A percentile compares a stretch with the other conserved stretches of the same genome.
These are phyloP conservation scores for Loriculus beryllinus DNA, from an alignment of 2,797 vertebrate genomes.

Conservation along the genomic window DNA sequence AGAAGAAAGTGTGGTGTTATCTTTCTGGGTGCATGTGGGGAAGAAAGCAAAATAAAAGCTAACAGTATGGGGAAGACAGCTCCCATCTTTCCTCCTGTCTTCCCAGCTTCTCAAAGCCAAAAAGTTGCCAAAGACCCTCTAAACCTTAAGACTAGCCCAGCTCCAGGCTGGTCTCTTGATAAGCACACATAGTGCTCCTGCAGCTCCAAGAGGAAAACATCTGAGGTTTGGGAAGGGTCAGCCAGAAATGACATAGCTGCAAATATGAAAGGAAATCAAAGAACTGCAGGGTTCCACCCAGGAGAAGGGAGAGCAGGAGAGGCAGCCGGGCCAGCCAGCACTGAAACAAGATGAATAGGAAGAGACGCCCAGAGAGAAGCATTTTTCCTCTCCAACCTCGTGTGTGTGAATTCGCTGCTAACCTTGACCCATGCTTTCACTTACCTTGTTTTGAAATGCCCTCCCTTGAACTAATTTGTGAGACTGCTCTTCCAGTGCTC, in stretches of 20 bases:
- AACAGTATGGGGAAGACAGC: background rate
- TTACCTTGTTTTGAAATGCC: background rate
- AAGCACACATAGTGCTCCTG: background rate
- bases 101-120: background rate
- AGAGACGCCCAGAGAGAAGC: background rate
- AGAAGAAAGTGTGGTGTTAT: background rate
- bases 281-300: slow-evolving; percentile 26
- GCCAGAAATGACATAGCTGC: slow-evolving; percentile 32
- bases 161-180: background rate
- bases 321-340: background rate
- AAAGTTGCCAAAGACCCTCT: background rate
- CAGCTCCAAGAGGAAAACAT: slow-evolving; percentile 19
- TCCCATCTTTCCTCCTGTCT: background rate
- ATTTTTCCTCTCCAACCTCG: background rate
- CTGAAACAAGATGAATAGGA: background rate
- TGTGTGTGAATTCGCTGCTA: background rate
- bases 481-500: background rate
- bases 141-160: background rate
- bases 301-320: background rate
- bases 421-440: background rate
- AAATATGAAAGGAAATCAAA: background rate
- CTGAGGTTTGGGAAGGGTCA: slow-evolving; percentile 31
- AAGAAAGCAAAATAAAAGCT: background rate
- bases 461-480: background rate
- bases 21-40: background rate